Evolutionary conservation across 2,797 vertebrate species (phyloP).

Genomic region (Astyanax mexicanus): DNA sequence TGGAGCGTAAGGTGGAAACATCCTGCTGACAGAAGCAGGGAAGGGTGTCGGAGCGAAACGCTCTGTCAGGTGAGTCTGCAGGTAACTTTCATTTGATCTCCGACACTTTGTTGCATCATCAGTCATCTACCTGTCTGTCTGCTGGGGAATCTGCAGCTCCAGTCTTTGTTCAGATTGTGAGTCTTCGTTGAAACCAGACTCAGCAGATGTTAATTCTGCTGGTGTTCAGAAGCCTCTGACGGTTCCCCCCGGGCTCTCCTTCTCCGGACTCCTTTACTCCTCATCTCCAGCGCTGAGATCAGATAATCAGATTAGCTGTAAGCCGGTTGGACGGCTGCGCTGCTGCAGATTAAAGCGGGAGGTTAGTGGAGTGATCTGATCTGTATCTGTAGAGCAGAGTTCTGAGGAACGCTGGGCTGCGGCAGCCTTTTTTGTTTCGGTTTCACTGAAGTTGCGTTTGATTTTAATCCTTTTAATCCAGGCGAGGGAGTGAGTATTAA

Average conservation of each 20-base stretch:
- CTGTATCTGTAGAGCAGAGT: neutral
- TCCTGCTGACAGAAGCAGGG: slow-evolving; percentile 69
- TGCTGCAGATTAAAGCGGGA: neutral
- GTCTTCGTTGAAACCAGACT: too few relatives aligned
- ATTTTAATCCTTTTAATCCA: too few relatives aligned
- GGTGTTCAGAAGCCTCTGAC: neutral
- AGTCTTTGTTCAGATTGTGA: slow-evolving; percentile 27
- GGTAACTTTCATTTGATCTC: slow-evolving; percentile 55
- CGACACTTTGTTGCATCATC: slow-evolving; percentile 56
- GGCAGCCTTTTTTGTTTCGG: neutral
- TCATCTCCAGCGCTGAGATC: neutral
- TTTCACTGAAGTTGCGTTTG: neutral
- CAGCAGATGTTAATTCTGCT: neutral
- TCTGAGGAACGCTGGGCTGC: neutral
- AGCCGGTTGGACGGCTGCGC: neutral
- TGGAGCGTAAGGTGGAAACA: neutral
- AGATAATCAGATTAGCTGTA: slow-evolving; percentile 15
- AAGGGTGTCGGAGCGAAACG: slow-evolving; percentile 3
- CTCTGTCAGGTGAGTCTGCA: neutral
- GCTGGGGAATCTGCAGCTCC: slow-evolving; percentile 44
- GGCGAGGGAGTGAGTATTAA: too few relatives aligned
- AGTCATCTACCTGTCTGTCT: too few relatives aligned
- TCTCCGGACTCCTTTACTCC: slow-evolving; percentile 1
- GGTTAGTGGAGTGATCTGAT: slow-evolving; percentile 4
- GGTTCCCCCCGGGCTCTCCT: neutral